phyloP scores from a whole-genome alignment of 2,888 invertebrate species.

The Chironomus tentans region DNA sequence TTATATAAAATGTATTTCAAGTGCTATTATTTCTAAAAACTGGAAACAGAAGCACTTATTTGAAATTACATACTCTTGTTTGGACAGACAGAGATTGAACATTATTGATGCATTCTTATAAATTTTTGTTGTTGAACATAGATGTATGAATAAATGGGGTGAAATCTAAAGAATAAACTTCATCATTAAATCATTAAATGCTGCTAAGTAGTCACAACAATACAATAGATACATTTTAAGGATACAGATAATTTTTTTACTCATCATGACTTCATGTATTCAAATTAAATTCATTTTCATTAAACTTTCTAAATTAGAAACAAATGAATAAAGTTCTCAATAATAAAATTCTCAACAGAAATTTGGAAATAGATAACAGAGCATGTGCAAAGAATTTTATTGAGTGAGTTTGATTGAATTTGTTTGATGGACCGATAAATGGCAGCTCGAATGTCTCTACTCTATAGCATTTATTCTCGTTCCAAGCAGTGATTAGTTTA shows the following conservation, averaged over 20 bases:
- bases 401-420: neutral
- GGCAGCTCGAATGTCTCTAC: neutral
- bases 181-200: constrained; percentile 21
- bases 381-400: constrained; percentile 17
- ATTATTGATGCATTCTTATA: too few relatives aligned
- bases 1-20: neutral
- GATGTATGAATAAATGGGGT: neutral
- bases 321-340: too few relatives aligned
- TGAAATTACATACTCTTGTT: too few relatives aligned
- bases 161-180: neutral
- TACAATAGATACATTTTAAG: neutral
- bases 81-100: too few relatives aligned
- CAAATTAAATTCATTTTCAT: too few relatives aligned
- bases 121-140: too few relatives aligned
- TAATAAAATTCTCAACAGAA: too few relatives aligned
- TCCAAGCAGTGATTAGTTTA: neutral
- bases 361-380: neutral
- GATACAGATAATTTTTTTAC: too few relatives aligned
- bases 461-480: neutral
- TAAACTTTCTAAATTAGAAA: too few relatives aligned
- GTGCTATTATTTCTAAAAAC: neutral
- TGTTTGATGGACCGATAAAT: neutral
- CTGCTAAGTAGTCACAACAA: neutral
- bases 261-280: too few relatives aligned
- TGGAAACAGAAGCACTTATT: too few relatives aligned